These are phyloP conservation scores for Thalpophila matura DNA, from an alignment of 2,888 invertebrate species.

Conservation along the genomic window DNA sequence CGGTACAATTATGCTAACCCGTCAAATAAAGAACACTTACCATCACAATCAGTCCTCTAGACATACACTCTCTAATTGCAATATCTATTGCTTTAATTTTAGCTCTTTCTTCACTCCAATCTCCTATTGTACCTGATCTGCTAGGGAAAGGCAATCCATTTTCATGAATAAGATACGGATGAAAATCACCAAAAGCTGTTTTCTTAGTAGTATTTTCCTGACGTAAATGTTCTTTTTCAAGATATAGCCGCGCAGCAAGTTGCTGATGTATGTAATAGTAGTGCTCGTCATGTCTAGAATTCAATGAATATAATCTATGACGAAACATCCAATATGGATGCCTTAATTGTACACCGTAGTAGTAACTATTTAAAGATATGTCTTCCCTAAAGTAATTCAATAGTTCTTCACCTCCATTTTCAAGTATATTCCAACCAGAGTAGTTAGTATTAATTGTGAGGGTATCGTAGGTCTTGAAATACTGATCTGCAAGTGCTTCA, in stretches of 20 bases:
- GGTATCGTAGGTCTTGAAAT: slow-evolving; percentile 67
- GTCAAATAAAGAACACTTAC: slow-evolving; percentile 66
- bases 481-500: slow-evolving; percentile 72
- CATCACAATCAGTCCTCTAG: slow-evolving; percentile 81
- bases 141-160: slow-evolving; percentile 84
- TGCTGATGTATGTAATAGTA: slow-evolving; percentile 83
- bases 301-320: slow-evolving; percentile 79
- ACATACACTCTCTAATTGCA: slow-evolving; percentile 82
- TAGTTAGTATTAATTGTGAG: slow-evolving; percentile 82
- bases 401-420: slow-evolving; percentile 85
- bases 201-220: slow-evolving; percentile 53
- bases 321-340: slow-evolving; percentile 91
- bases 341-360: slow-evolving; percentile 89
- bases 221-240: slow-evolving; percentile 79
- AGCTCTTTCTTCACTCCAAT: slow-evolving; percentile 74
- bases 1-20: no score
- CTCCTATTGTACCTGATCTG: slow-evolving; percentile 70
- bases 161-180: slow-evolving; percentile 80
- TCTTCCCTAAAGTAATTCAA: slow-evolving; percentile 92
- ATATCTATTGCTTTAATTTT: slow-evolving; percentile 80
- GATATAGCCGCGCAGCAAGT: slow-evolving; percentile 77
- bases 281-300: slow-evolving; percentile 81
- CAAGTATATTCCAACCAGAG: slow-evolving; percentile 88
- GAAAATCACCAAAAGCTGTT: slow-evolving; percentile 70
- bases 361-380: slow-evolving; percentile 91